Evolutionary conservation across 2,113 vertebrate genomes (phyloP).

Genomic region (Mixornis gularis): DNA sequence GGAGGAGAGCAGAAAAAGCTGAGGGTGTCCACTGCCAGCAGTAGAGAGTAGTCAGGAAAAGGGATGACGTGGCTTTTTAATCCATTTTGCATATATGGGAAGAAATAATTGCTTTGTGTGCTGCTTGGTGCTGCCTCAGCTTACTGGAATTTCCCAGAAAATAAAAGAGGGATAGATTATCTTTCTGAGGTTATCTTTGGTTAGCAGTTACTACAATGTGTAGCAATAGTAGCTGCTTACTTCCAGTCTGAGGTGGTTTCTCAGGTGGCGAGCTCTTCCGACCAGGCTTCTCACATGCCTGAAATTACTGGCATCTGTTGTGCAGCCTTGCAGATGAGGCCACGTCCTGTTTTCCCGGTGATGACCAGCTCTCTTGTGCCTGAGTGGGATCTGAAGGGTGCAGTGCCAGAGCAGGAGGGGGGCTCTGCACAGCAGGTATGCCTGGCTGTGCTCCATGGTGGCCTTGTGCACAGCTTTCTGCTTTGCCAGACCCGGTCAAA

Average conservation of each 20-base stretch:
- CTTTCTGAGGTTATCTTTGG: not conserved
- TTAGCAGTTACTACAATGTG: not conserved
- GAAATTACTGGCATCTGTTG: not conserved
- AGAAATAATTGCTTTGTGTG: not conserved
- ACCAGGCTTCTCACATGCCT: not conserved
- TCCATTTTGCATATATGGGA: constrained; percentile 1
- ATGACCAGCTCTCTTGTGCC: not conserved
- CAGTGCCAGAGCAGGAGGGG: not conserved
- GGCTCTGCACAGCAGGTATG: constrained; percentile 11
- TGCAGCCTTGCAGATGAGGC: not conserved
- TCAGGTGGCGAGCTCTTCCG: not conserved
- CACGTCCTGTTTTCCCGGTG: not conserved
- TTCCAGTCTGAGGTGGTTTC: not conserved
- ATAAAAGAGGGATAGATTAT: not conserved
- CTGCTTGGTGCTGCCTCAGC: not conserved
- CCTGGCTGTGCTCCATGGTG: not conserved
- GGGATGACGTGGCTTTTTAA: constrained; percentile 32
- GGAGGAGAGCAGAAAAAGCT: not conserved
- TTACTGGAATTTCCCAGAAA: not conserved
- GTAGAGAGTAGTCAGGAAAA: not conserved
- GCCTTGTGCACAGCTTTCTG: constrained; percentile 14
- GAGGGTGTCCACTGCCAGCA: not conserved
- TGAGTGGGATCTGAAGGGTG: not conserved
- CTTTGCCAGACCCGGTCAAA: constrained; percentile 29
- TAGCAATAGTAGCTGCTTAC: not conserved